Percentiles rank a stretch among this genome's conserved stretches.
phyloP scores from a whole-genome alignment of 2,888 invertebrate species.

The Yponomeuta evonymella region DNA sequence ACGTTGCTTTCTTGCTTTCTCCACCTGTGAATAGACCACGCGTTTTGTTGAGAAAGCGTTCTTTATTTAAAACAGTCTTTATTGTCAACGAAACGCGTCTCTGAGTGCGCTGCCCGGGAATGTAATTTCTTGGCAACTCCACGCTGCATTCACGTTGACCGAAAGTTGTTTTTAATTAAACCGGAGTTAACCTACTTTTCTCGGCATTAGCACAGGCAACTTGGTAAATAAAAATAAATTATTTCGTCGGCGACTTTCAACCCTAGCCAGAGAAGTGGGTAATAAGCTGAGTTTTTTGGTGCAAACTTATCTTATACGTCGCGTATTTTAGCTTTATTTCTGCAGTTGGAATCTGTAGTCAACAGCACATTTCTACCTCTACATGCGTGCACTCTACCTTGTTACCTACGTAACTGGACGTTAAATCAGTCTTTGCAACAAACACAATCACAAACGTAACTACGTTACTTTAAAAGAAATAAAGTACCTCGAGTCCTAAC shows the following conservation, averaged over 20 bases:
- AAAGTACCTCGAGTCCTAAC: no score
- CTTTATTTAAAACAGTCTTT: background rate
- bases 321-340: no score
- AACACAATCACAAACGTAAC: no score
- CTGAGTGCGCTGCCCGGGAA: background rate
- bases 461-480: no score
- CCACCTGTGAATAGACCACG: background rate
- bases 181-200: slow-evolving; percentile 1
- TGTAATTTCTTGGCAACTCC: slow-evolving; percentile 1
- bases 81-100: background rate
- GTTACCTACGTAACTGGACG: no score
- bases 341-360: no score
- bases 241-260: background rate
- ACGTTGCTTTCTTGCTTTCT: background rate
- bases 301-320: background rate
- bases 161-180: background rate
- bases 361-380: no score
- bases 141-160: background rate
- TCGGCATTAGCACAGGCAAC: background rate
- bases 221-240: background rate
- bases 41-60: background rate
- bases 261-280: background rate
- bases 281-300: background rate
- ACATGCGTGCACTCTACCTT: no score
- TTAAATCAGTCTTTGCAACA: no score